phyloP scores from a whole-genome alignment of 2,888 invertebrate species.

The Cephus rjabovi region DNA sequence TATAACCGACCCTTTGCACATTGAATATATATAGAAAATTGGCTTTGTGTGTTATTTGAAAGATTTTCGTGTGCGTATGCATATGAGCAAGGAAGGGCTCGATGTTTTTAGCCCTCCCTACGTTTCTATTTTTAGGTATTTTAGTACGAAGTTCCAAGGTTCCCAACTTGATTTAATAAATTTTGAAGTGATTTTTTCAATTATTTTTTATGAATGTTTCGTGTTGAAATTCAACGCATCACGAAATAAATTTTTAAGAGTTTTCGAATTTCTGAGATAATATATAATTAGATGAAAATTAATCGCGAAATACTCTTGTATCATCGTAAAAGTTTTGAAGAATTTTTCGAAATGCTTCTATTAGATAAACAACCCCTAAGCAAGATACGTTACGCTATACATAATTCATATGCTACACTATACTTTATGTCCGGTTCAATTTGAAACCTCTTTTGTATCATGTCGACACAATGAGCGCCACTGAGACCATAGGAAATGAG shows the following conservation, averaged over 20 bases:
- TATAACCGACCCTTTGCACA: neutral
- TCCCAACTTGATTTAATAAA: neutral
- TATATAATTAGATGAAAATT: neutral
- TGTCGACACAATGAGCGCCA: slow-evolving; percentile 31
- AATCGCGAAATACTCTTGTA: neutral
- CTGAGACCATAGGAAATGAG: slow-evolving; percentile 38
- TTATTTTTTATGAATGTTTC: neutral
- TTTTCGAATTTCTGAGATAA: neutral
- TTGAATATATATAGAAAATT: neutral
- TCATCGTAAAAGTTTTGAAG: neutral
- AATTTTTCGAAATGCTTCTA: neutral
- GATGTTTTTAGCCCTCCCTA: neutral
- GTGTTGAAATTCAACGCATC: neutral
- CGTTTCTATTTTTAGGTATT: slow-evolving; percentile 1
- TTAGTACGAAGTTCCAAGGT: neutral
- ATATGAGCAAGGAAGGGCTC: neutral
- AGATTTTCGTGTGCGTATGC: neutral
- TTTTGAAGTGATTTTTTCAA: neutral
- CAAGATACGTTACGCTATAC: neutral
- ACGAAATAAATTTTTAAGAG: neutral
- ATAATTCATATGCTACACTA: neutral
- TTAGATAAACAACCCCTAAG: neutral
- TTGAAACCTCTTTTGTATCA: neutral
- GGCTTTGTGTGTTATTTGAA: neutral
- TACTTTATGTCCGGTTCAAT: neutral